phyloP scores from a whole-genome alignment of 2,888 invertebrate species.

The Sceliomorpha sp. region DNA sequence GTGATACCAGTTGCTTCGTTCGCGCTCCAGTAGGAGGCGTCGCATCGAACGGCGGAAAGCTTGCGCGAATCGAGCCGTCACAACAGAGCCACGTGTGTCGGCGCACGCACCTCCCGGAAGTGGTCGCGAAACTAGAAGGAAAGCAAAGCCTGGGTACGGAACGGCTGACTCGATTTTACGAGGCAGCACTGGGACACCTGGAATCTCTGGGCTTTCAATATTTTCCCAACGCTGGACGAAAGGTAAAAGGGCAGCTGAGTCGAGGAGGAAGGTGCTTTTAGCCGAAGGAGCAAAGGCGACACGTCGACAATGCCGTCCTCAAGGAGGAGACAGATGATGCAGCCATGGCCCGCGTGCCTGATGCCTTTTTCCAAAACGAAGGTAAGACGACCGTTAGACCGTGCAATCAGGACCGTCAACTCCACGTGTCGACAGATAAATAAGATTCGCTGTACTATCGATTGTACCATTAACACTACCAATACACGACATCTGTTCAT shows the following conservation, averaged over 20 bases:
- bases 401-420: too few relatives aligned
- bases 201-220: too few relatives aligned
- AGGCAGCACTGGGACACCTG: too few relatives aligned
- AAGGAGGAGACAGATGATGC: conserved; percentile 74
- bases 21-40: conserved; percentile 13
- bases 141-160: too few relatives aligned
- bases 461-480: too few relatives aligned
- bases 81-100: conserved; percentile 68
- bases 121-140: conserved; percentile 21
- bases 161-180: too few relatives aligned
- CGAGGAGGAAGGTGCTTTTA: conserved; percentile 16
- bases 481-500: too few relatives aligned
- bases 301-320: conserved; percentile 62
- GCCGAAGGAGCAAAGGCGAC: conserved; percentile 1
- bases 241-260: too few relatives aligned
- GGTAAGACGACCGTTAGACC: conserved; percentile 65
- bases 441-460: too few relatives aligned
- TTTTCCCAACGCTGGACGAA: too few relatives aligned
- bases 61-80: conserved; percentile 57
- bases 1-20: too few relatives aligned
- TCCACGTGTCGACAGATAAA: too few relatives aligned
- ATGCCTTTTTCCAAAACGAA: conserved; percentile 68
- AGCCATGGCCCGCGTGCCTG: conserved; percentile 77
- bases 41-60: conserved; percentile 1
- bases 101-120: conserved; percentile 23